These are phyloP conservation scores for Cladopsammia gracilis DNA, from an alignment of 64 coral and sea anemone genomes.

Conservation along the genomic window DNA sequence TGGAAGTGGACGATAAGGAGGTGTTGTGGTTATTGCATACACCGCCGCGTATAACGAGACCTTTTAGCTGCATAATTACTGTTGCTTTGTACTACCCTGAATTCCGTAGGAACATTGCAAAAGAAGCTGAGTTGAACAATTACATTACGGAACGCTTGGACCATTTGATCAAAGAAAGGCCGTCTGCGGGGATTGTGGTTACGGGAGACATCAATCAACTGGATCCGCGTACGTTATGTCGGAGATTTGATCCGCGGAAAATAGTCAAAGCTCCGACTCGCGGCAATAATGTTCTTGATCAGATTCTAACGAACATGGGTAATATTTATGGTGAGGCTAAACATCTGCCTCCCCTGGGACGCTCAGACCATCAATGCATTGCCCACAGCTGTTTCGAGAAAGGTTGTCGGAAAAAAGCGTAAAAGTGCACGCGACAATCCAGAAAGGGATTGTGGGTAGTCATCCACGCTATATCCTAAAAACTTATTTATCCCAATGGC, in stretches of 20 bases:
- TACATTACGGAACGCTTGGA: constrained; percentile 60
- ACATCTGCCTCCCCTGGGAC: constrained; percentile 29
- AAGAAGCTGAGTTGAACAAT: constrained; percentile 43
- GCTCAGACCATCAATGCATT: constrained; percentile 32
- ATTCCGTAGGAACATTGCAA: constrained; percentile 1
- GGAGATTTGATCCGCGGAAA: constrained; percentile 22
- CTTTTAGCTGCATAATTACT: constrained; percentile 22
- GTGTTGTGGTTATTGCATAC: constrained; percentile 36
- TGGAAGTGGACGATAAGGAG: not conserved
- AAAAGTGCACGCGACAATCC: no score
- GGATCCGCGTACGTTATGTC: not conserved
- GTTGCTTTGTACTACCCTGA: constrained; percentile 66
- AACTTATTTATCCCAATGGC: no score
- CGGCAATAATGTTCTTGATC: constrained; percentile 52
- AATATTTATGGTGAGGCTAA: not conserved
- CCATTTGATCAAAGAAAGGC: constrained; percentile 6
- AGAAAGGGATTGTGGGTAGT: no score
- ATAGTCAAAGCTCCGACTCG: constrained; percentile 48
- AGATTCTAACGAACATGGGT: constrained; percentile 65
- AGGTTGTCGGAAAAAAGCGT: no score
- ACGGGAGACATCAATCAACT: constrained; percentile 17
- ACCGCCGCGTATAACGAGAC: not conserved
- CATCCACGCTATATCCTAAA: no score
- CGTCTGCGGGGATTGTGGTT: constrained; percentile 64
- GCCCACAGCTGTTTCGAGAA: no score